Conservation (phyloP, 2,797 vertebrate genomes). For the Micromesistius poutassou region DNA sequence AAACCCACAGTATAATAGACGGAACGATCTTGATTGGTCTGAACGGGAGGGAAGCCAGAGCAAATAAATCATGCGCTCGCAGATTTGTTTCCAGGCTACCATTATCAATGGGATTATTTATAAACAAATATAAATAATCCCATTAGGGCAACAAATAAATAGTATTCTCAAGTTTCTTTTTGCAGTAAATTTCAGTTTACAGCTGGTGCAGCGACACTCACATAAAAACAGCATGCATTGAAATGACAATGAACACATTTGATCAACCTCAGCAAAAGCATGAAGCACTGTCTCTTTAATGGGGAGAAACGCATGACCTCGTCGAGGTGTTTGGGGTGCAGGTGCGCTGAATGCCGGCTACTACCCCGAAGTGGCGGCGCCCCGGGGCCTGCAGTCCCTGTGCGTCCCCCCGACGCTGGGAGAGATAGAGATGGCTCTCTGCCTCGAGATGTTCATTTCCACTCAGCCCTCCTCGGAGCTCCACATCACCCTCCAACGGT, state of each 20-base stretch:
- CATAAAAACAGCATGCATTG: not conserved
- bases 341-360: conserved; percentile 81
- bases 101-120: not conserved
- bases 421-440: conserved; percentile 89
- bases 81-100: no score
- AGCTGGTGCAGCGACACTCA: no score
- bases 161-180: not conserved
- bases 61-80: no score
- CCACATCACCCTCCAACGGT: conserved; percentile 87
- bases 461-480: conserved; percentile 72
- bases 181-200: not conserved
- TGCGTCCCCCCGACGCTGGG: conserved; percentile 77
- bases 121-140: no score
- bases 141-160: no score
- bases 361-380: conserved; percentile 77
- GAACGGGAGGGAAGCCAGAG: no score
- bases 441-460: conserved; percentile 87
- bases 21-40: no score
- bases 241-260: not conserved
- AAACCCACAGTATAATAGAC: no score
- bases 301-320: not conserved
- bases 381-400: conserved; percentile 70
- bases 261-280: not conserved
- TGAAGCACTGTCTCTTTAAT: not conserved
- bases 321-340: conserved; percentile 42